phyloP scores from a whole-genome alignment of 2,113 vertebrate species.

The Sorex fumeus region DNA sequence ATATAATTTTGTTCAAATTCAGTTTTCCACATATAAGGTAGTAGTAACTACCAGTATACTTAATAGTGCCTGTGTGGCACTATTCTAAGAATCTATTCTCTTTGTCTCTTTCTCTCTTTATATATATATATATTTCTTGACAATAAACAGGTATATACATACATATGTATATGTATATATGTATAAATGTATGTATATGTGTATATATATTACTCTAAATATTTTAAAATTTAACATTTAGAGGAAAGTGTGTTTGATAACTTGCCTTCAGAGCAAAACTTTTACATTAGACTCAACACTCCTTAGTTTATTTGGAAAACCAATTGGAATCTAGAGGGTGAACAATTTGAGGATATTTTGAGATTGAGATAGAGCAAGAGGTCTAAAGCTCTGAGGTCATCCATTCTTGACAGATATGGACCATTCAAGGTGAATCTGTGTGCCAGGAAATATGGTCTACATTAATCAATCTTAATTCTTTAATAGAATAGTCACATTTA shows the following conservation, averaged over 20 bases:
- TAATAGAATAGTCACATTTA: background rate
- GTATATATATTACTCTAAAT: background rate
- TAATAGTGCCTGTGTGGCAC: background rate
- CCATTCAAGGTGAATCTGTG: background rate
- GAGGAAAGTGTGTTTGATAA: background rate
- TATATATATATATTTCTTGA: no score
- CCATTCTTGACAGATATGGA: background rate
- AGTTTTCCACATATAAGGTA: background rate
- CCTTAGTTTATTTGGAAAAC: background rate
- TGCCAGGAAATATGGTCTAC: background rate
- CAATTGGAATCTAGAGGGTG: no score
- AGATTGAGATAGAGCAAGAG: no score
- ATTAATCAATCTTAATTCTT: background rate
- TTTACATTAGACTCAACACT: background rate
- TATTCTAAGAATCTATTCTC: no score
- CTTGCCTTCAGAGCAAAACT: background rate
- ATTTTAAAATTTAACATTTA: background rate
- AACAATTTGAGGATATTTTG: background rate
- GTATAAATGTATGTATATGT: background rate
- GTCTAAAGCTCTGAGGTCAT: background rate
- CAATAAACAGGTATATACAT: background rate
- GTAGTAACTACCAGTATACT: background rate
- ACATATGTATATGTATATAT: background rate
- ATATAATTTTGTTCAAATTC: background rate
- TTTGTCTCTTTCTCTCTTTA: no score